These are phyloP conservation scores for Corythoichthys intestinalis DNA, from an alignment of 2,113 vertebrate species.

Conservation along the genomic window DNA sequence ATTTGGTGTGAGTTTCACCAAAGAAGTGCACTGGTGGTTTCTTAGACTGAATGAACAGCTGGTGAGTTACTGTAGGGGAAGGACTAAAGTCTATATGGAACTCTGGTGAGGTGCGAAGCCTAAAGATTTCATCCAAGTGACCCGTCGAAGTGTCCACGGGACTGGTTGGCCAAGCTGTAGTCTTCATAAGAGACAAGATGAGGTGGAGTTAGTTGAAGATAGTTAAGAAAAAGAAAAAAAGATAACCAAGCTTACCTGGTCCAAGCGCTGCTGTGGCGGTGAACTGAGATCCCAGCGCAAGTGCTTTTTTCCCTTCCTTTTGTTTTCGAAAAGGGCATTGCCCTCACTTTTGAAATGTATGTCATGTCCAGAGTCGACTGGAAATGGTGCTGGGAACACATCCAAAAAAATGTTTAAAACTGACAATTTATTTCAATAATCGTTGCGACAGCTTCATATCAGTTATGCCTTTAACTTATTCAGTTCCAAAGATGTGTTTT, in stretches of 20 bases:
- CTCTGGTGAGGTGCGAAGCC: conserved; percentile 13
- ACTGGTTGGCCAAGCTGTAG: conserved; percentile 25
- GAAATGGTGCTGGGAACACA: conserved; percentile 1
- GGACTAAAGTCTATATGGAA: conserved; percentile 38
- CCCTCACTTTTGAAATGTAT: background rate
- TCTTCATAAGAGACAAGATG: conserved; percentile 41
- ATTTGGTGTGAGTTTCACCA: conserved; percentile 5
- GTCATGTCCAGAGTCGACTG: background rate
- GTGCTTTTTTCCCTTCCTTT: conserved; percentile 15
- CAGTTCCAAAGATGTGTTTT: too few species aligned
- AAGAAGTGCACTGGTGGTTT: conserved; percentile 17
- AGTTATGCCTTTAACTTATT: too few species aligned
- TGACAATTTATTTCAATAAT: too few species aligned
- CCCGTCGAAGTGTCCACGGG: conserved; percentile 21
- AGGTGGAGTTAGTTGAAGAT: background rate
- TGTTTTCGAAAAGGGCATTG: conserved; percentile 10
- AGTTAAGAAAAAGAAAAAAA: background rate
- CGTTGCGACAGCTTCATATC: too few species aligned
- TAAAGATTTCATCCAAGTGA: conserved; percentile 33
- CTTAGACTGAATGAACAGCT: conserved; percentile 22
- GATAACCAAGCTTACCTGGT: conserved; percentile 37
- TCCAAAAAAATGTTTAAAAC: conserved; percentile 22
- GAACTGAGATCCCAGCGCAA: conserved; percentile 25
- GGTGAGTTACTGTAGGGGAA: background rate
- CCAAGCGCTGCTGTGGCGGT: conserved; percentile 5